A percentile compares a stretch with the other conserved stretches of the same genome.
Conservation (phyloP, 2,888 invertebrate genomes). For the Lithophane ornitopus region DNA sequence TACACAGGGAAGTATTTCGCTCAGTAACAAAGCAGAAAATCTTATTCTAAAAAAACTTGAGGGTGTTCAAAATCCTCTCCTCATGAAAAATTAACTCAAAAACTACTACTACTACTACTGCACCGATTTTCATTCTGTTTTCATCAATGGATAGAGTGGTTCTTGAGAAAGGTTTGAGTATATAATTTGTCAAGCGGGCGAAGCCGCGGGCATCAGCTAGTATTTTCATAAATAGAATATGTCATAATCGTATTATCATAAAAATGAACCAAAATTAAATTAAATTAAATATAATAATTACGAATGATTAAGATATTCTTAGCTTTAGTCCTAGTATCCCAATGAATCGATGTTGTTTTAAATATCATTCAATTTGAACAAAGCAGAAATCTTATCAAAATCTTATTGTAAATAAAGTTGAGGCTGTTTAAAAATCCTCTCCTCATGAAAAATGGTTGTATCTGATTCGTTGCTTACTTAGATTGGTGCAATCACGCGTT, state of each 20-base stretch:
- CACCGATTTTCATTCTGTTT: too few relatives aligned
- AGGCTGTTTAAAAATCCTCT: not conserved
- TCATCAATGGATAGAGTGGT: too few relatives aligned
- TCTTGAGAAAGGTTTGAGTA: too few relatives aligned
- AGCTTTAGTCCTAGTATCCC: too few relatives aligned
- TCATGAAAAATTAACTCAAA: too few relatives aligned
- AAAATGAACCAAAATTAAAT: too few relatives aligned
- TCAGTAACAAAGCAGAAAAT: not conserved
- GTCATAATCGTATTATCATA: too few relatives aligned
- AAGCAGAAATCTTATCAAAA: too few relatives aligned
- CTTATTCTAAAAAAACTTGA: not conserved
- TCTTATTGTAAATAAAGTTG: not conserved
- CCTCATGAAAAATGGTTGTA: not conserved
- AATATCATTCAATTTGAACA: not conserved
- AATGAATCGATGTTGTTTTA: not conserved
- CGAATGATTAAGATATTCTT: not conserved
- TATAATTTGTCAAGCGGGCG: too few relatives aligned
- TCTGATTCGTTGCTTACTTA: not conserved
- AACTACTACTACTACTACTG: too few relatives aligned
- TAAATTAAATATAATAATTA: not conserved
- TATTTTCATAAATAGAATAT: too few relatives aligned
- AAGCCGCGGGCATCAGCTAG: too few relatives aligned
- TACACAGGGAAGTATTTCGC: not conserved
- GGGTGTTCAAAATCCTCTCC: not conserved
- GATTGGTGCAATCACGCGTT: not conserved